Conservation (phyloP, 2,888 invertebrate species). For the Allygus modestus region DNA sequence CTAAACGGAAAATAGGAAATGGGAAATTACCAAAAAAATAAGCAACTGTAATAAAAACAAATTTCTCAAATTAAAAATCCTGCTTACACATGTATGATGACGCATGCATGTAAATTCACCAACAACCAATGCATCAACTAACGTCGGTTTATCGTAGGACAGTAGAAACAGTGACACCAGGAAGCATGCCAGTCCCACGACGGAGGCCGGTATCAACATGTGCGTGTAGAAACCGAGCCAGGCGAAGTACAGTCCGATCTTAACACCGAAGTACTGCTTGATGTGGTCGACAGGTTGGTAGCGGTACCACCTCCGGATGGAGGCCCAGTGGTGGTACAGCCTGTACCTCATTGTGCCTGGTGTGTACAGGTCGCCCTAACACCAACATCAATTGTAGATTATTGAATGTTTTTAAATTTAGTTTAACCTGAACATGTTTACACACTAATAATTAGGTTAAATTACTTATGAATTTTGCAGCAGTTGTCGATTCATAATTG, state of each 20-base stretch:
- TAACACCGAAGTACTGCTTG: conserved; percentile 79
- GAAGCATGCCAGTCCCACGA: conserved; percentile 78
- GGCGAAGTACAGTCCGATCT: conserved; percentile 79
- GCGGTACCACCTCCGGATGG: conserved; percentile 77
- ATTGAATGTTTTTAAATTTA: too few relatives aligned
- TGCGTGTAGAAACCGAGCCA: conserved; percentile 80
- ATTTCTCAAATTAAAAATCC: too few relatives aligned
- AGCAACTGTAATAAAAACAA: too few relatives aligned
- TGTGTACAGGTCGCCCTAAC: conserved; percentile 70
- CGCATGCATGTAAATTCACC: too few relatives aligned
- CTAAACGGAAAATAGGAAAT: too few relatives aligned
- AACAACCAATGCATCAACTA: too few relatives aligned
- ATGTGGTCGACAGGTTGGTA: conserved; percentile 79
- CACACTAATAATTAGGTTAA: too few relatives aligned
- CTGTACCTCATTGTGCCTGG: conserved; percentile 74
- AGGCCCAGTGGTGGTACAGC: conserved; percentile 77
- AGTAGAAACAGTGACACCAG: conserved; percentile 77
- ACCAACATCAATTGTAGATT: conserved; percentile 69
- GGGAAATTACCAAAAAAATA: too few relatives aligned
- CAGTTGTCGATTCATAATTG: too few relatives aligned
- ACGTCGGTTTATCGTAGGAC: conserved; percentile 73
- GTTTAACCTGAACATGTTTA: too few relatives aligned
- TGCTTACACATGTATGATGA: too few relatives aligned
- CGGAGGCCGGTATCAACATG: conserved; percentile 77
- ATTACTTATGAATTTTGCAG: too few relatives aligned